Conservation (phyloP, 2,888 invertebrate species). For the Opisthograptis luteolata region DNA sequence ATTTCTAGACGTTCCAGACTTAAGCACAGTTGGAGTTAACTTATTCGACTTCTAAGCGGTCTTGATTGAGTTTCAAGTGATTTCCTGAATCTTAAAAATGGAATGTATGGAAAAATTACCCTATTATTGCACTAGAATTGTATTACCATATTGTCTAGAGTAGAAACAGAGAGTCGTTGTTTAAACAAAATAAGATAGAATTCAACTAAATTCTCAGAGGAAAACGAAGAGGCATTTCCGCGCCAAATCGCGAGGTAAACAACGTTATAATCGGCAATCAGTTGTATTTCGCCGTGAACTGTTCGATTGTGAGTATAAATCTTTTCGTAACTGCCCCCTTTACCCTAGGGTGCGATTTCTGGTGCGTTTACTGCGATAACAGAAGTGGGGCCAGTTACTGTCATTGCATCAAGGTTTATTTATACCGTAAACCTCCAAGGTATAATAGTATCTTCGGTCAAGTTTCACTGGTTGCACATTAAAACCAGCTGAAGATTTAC, state of each 20-base stretch:
- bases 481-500: too few relatives aligned
- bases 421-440: too few relatives aligned
- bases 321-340: conserved; percentile 41
- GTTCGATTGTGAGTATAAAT: conserved; percentile 48
- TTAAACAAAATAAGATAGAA: background rate
- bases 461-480: too few relatives aligned
- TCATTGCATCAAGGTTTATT: background rate
- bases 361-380: conserved; percentile 30
- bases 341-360: conserved; percentile 32
- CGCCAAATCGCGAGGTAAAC: conserved; percentile 30
- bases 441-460: too few relatives aligned
- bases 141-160: background rate
- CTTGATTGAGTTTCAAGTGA: conserved; percentile 1
- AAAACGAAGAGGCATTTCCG: conserved; percentile 10
- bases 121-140: background rate
- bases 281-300: conserved; percentile 35
- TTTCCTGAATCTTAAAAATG: background rate
- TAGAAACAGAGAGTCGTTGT: background rate
- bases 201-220: background rate
- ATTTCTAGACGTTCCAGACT: background rate
- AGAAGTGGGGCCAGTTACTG: conserved; percentile 6
- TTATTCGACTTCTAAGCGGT: background rate
- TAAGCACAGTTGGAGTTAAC: background rate
- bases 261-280: conserved; percentile 41
- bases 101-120: too few relatives aligned